These are phyloP conservation scores for Alexandromys fortis DNA, from an alignment of 2,113 vertebrate genomes.

Conservation along the genomic window DNA sequence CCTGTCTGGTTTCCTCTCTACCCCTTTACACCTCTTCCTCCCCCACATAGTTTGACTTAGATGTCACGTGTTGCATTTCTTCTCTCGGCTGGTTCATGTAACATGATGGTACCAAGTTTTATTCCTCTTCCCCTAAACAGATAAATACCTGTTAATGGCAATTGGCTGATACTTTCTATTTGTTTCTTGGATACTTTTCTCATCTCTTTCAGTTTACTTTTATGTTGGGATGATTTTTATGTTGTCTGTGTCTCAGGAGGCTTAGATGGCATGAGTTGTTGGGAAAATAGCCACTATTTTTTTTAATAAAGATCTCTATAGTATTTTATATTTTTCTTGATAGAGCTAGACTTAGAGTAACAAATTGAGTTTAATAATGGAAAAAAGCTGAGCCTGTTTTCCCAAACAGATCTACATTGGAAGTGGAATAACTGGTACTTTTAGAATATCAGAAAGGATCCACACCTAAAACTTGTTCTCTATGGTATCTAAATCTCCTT, in stretches of 20 bases:
- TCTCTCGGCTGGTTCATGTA: neutral
- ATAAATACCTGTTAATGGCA: neutral
- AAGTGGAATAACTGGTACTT: neutral
- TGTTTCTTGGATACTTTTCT: constrained; percentile 30
- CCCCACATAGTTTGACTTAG: neutral
- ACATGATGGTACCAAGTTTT: neutral
- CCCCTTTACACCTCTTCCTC: neutral
- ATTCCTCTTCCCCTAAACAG: neutral
- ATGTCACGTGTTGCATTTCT: neutral
- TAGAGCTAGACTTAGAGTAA: neutral
- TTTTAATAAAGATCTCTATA: neutral
- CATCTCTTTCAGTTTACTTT: neutral
- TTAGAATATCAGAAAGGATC: neutral
- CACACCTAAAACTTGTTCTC: neutral
- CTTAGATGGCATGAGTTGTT: neutral
- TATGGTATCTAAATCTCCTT: constrained; percentile 32
- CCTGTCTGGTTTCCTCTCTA: too few relatives aligned
- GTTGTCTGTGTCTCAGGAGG: neutral
- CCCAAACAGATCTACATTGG: neutral
- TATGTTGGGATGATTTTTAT: neutral
- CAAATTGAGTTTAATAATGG: neutral
- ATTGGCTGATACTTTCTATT: neutral
- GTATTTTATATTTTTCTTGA: constrained; percentile 29
- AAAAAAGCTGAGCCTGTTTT: neutral
- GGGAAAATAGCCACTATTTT: neutral